Evolutionary conservation across 2,113 vertebrate species (phyloP).

Genomic region (Cottus gobio): DNA sequence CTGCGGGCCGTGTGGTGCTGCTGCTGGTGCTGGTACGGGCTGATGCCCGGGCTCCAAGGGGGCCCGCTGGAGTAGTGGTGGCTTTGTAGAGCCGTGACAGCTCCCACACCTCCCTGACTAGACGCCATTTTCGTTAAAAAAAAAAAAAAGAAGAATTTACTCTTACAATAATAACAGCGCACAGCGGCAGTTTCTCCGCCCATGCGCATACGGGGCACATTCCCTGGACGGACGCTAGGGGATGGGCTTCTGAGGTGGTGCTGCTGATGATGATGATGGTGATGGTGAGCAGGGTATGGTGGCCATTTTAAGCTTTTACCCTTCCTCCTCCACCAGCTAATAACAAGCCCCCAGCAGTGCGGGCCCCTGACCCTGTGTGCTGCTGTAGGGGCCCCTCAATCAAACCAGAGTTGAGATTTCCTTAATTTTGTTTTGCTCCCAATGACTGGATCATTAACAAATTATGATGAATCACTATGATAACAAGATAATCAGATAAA

Average conservation of each 20-base stretch:
- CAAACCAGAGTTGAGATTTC: neutral
- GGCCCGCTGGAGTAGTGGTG: slow-evolving; percentile 86
- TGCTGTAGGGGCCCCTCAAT: neutral
- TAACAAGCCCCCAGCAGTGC: slow-evolving; percentile 15
- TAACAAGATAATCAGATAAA: neutral
- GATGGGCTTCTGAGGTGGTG: slow-evolving; percentile 65
- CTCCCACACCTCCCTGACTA: slow-evolving; percentile 87
- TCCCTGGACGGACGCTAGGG: slow-evolving; percentile 69
- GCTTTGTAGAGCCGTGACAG: slow-evolving; percentile 79
- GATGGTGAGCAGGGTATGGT: slow-evolving; percentile 45
- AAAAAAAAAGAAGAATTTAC: slow-evolving; percentile 80
- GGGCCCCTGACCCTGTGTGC: neutral
- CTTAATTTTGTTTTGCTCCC: neutral
- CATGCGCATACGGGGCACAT: slow-evolving; percentile 75
- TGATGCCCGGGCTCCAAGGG: slow-evolving; percentile 87
- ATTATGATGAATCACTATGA: neutral
- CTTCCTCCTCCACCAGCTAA: slow-evolving; percentile 40
- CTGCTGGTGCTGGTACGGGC: slow-evolving; percentile 83
- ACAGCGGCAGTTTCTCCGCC: slow-evolving; percentile 84
- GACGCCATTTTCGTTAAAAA: slow-evolving; percentile 90
- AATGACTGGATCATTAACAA: neutral
- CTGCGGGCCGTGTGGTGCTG: slow-evolving; percentile 88
- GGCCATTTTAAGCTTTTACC: slow-evolving; percentile 76
- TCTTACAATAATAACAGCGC: slow-evolving; percentile 83
- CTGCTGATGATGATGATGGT: slow-evolving; percentile 18